Evolutionary conservation across 2,113 vertebrate species (phyloP).

Genomic region (Myocastor coypus): DNA sequence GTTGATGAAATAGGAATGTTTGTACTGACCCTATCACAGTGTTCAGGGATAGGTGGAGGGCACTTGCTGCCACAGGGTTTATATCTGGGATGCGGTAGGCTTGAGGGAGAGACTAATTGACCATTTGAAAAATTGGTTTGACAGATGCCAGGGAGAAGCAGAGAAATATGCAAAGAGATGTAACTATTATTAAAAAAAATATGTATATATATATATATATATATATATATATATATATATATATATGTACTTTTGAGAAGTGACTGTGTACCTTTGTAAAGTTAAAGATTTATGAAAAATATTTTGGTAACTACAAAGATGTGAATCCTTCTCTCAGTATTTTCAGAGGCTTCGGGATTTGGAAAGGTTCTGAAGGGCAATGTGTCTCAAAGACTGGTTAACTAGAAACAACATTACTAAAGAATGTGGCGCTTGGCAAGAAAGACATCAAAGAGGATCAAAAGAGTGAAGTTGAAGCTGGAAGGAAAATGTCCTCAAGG

Average conservation of each 20-base stretch:
- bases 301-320: neutral
- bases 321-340: neutral
- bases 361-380: neutral
- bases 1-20: neutral
- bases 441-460: neutral
- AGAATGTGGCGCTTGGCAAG: neutral
- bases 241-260: fast-evolving
- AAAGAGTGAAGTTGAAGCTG: neutral
- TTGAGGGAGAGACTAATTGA: neutral
- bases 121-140: neutral
- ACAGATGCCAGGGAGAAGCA: neutral
- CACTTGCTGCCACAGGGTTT: neutral
- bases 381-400: slow-evolving; percentile 3
- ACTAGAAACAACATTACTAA: neutral
- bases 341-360: neutral
- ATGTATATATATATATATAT: no score
- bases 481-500: neutral
- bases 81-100: neutral
- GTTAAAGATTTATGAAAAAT: neutral
- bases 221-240: neutral
- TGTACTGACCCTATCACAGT: neutral
- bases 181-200: neutral
- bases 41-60: neutral
- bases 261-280: neutral
- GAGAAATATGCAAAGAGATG: neutral